Evolutionary conservation across 2,888 invertebrate genomes (phyloP).

Genomic region (Drosophila austrosaltans): DNA sequence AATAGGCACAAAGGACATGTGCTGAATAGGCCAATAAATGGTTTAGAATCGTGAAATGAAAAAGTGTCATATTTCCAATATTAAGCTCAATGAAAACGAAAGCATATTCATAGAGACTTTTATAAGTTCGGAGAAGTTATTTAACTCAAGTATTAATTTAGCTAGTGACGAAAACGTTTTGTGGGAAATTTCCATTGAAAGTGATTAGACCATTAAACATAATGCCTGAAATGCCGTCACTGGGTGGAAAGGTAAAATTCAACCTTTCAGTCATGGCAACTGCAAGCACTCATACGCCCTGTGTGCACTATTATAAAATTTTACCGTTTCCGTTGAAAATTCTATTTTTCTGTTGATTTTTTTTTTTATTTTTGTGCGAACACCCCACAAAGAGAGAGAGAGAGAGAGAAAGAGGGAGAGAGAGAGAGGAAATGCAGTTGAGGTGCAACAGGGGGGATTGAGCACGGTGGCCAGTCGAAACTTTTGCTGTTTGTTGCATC

Average conservation of each 20-base stretch:
- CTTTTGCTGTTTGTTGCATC: conserved; percentile 20
- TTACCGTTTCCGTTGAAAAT: conserved; percentile 36
- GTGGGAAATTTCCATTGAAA: neutral
- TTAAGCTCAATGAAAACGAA: neutral
- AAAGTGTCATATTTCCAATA: neutral
- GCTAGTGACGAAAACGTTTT: no score
- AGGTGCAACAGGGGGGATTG: neutral
- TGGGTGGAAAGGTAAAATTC: neutral
- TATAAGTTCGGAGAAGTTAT: neutral
- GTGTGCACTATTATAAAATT: conserved; percentile 43
- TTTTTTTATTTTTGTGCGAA: conserved; percentile 17
- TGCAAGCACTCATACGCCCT: conserved; percentile 37
- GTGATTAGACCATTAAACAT: neutral
- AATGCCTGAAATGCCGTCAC: neutral
- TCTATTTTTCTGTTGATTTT: conserved; percentile 37
- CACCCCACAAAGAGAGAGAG: neutral
- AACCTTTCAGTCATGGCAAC: conserved; percentile 37
- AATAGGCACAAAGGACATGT: conserved; percentile 40
- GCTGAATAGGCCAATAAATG: conserved; percentile 45
- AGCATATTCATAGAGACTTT: neutral
- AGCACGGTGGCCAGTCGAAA: conserved; percentile 14
- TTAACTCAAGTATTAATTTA: neutral
- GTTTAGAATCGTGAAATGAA: conserved; percentile 36
- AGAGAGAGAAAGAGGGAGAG: no score
- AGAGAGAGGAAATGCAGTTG: conserved; percentile 11